These are phyloP conservation scores for Aulostomus chinensis DNA, from an alignment of 2,797 vertebrate genomes.

Conservation along the genomic window DNA sequence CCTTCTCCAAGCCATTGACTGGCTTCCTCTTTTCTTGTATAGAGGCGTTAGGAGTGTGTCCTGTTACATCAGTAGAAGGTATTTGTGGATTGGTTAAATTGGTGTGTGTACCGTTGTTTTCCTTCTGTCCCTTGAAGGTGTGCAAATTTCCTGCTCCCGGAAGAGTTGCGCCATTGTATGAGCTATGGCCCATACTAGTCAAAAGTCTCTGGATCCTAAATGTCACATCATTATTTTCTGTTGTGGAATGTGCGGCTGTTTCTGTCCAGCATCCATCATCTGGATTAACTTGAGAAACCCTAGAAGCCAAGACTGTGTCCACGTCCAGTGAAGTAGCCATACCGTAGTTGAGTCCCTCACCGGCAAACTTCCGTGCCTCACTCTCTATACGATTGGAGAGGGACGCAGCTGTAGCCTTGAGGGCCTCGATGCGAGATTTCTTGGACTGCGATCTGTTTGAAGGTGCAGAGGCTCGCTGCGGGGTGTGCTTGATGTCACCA, in stretches of 20 bases:
- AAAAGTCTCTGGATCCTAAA: constrained; percentile 84
- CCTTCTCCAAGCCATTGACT: constrained; percentile 36
- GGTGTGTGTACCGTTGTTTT: constrained; percentile 50
- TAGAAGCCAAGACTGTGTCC: constrained; percentile 55
- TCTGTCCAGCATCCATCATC: constrained; percentile 75
- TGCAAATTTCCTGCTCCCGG: constrained; percentile 85
- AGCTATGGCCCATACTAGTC: constrained; percentile 77
- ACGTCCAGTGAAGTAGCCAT: constrained; percentile 69
- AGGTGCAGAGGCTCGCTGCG: constrained; percentile 38
- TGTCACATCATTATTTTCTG: constrained; percentile 65
- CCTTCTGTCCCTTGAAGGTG: constrained; percentile 75
- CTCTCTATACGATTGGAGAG: constrained; percentile 92
- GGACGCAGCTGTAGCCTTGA: constrained; percentile 94
- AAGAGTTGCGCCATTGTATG: constrained; percentile 79
- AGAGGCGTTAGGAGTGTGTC: constrained; percentile 20
- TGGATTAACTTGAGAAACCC: constrained; percentile 37
- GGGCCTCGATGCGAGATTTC: constrained; percentile 89
- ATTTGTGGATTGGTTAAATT: constrained; percentile 39
- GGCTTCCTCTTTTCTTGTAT: constrained; percentile 23
- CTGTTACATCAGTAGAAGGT: constrained; percentile 13
- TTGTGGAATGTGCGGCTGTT: constrained; percentile 28
- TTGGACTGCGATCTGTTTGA: constrained; percentile 76
- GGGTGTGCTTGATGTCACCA: constrained; percentile 18
- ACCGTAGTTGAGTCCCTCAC: constrained; percentile 82
- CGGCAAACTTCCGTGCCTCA: constrained; percentile 90